Base-by-base conservation (phyloP, 2,888 invertebrate genomes). In the Trissoscelio sp. region DNA sequence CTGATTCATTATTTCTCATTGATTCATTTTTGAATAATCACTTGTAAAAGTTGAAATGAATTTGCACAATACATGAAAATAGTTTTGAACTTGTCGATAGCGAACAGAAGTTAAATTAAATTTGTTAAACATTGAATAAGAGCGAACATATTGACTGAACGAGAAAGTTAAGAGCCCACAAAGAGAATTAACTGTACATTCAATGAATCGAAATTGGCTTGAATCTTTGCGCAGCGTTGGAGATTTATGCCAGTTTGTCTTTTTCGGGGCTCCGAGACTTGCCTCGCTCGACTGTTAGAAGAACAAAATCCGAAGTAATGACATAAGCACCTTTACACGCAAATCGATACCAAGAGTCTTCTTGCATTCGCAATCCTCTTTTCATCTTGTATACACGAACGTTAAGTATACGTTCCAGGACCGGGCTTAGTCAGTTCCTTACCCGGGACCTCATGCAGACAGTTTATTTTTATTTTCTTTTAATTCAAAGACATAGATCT, bases 221-320 rank as follows among this genome's bases (percentile, higher is more conserved):
- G 48, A 62, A 31, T 58, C 9, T 57, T 46, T 48, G 11, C 7
- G 12, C 5, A 16, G 53, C 20, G 55, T 18, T 18, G 34, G 34
- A 34, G 55, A 14, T 34, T 55, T 34, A 55, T 11, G 34, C 11
- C 3, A n/a, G 18, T 31, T 62, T 62, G 31, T 31, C 34, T 46
- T 44, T 31, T 62, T 46, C 31, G n/a, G 39, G 22, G 31, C n/a
- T 20, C 44, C 18, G 12, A 31, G 48, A 34, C 20, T 22, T 24
- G n/a, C 7, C 34, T 14, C 24, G 18, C 48, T 42, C 53, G 22
- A 42, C 46, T 55, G 64, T 64, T 51, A 51, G 22, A 28, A 58
- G 39, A 51, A 55, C 24, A 66, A 79, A 58, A 72, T 57, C 46
- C 58, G 44, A 37, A 34, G 34, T 79, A 79, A 79, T 79, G 66